These are phyloP conservation scores for Tubulanus polymorphus DNA, from an alignment of 2,888 invertebrate genomes.

Conservation along the genomic window DNA sequence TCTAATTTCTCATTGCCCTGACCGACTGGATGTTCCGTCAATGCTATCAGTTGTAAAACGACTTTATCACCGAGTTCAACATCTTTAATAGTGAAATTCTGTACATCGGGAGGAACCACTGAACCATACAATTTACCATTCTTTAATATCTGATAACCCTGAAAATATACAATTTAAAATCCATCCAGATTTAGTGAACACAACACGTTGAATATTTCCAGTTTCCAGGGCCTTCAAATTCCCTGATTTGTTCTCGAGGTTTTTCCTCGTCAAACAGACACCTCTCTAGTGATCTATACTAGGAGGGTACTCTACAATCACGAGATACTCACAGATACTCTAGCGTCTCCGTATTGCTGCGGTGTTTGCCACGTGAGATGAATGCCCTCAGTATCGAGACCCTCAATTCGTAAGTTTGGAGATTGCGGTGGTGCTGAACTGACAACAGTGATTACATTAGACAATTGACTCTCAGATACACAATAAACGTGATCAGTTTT, in stretches of 20 bases:
- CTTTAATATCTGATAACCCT: constrained; percentile 53
- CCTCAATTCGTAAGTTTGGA: constrained; percentile 48
- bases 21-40: constrained; percentile 51
- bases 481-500: constrained; percentile 41
- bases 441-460: constrained; percentile 46
- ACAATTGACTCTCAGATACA: constrained; percentile 45
- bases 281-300: too few species aligned
- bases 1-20: constrained; percentile 22
- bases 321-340: constrained; percentile 50
- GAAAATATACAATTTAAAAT: constrained; percentile 9
- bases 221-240: too few species aligned
- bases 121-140: constrained; percentile 50
- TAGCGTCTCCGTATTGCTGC: constrained; percentile 49
- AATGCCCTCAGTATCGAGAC: constrained; percentile 48
- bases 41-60: constrained; percentile 48
- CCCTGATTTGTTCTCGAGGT: too few species aligned
- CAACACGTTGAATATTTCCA: neutral
- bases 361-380: constrained; percentile 52
- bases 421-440: constrained; percentile 49
- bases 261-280: too few species aligned
- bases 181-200: neutral
- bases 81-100: constrained; percentile 45
- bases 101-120: constrained; percentile 48
- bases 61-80: constrained; percentile 47
- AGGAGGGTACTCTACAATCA: too few species aligned